These are phyloP conservation scores for Mythimna lalbum DNA, from an alignment of 2,888 invertebrate species.

Conservation along the genomic window DNA sequence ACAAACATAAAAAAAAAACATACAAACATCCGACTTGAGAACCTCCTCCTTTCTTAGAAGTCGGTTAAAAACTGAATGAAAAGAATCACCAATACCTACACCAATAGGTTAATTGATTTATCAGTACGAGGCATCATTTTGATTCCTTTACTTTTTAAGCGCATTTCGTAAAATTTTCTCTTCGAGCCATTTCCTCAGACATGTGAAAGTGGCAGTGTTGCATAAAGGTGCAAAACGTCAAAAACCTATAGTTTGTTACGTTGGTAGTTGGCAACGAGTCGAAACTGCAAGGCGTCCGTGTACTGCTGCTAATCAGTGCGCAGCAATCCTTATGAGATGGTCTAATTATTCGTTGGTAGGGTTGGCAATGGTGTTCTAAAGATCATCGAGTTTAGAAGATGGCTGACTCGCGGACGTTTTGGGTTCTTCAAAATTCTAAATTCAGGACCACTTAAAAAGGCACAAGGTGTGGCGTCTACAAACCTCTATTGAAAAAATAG, in stretches of 20 bases:
- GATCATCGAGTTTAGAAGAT: conserved; percentile 8
- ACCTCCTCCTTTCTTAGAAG: no score
- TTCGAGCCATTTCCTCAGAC: conserved; percentile 15
- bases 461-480: no score
- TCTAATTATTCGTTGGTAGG: conserved; percentile 62
- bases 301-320: conserved; percentile 71
- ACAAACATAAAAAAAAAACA: no score
- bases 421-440: no score
- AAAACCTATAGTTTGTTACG: conserved; percentile 27
- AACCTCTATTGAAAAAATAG: no score
- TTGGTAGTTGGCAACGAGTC: conserved; percentile 29
- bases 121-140: not conserved
- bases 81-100: no score
- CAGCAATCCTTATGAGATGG: conserved; percentile 64
- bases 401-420: no score
- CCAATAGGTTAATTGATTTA: no score
- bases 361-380: conserved; percentile 33
- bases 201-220: conserved; percentile 48
- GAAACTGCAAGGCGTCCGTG: conserved; percentile 60
- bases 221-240: conserved; percentile 46
- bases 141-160: conserved; percentile 16
- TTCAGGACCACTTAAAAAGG: no score
- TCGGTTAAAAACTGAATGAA: no score
- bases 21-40: no score
- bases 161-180: conserved; percentile 16